A percentile compares a stretch with the other conserved stretches of the same genome.
Conservation (phyloP, 1,140 invertebrate species). For the Metaphire vulgaris region DNA sequence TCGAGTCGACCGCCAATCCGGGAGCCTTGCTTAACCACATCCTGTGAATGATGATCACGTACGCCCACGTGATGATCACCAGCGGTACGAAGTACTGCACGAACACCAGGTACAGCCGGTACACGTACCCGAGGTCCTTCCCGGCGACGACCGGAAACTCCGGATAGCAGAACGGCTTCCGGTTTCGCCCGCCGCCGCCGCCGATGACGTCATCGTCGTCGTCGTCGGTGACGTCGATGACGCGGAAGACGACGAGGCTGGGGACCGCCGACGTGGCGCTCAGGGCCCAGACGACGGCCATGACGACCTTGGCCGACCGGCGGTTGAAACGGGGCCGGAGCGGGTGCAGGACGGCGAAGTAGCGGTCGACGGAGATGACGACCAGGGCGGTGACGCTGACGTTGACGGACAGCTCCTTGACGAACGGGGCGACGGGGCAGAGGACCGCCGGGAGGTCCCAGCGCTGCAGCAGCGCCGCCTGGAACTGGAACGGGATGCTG, state of each 20-base stretch:
- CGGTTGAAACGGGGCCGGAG: slow-evolving; percentile 63
- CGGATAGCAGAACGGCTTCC: slow-evolving; percentile 22
- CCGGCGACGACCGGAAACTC: background rate
- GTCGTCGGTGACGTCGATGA: background rate
- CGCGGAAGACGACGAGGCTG: slow-evolving; percentile 36
- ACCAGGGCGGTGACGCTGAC: slow-evolving; percentile 75
- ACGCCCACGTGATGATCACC: slow-evolving; percentile 69
- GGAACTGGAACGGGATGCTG: slow-evolving; percentile 66
- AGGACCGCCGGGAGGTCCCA: slow-evolving; percentile 77
- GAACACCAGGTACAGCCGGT: slow-evolving; percentile 48
- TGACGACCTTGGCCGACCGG: slow-evolving; percentile 62
- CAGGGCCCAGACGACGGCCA: slow-evolving; percentile 64
- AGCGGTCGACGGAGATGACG: slow-evolving; percentile 70
- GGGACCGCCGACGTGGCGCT: slow-evolving; percentile 60
- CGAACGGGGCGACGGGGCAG: slow-evolving; percentile 74
- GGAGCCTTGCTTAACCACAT: slow-evolving; percentile 69
- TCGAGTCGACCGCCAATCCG: slow-evolving; percentile 65
- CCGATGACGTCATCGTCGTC: no score
- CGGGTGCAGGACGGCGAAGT: slow-evolving; percentile 71
- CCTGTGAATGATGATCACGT: slow-evolving; percentile 64
- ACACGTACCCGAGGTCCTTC: slow-evolving; percentile 15
- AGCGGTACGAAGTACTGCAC: slow-evolving; percentile 67
- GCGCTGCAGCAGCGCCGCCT: slow-evolving; percentile 69
- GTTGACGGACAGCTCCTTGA: slow-evolving; percentile 65
- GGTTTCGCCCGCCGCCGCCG: no score